These are phyloP conservation scores for Apostichopus parvimensis DNA, from an alignment of 35 echinoderm and acorn worm species.

Conservation along the genomic window DNA sequence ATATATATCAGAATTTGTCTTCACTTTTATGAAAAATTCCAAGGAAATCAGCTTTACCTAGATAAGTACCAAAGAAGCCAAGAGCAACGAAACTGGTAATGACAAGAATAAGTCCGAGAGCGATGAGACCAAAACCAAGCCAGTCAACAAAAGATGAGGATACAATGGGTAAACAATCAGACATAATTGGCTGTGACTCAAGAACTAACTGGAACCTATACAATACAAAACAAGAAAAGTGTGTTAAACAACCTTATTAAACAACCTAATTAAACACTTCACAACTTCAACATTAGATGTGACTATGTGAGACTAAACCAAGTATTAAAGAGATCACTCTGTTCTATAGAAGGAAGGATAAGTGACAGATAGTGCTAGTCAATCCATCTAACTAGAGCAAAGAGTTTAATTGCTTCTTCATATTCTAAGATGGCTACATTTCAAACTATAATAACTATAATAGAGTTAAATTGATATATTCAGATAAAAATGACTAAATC, in stretches of 20 bases:
- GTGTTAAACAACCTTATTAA: neutral
- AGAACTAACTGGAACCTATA: constrained; percentile 59
- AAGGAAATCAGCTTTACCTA: constrained; percentile 31
- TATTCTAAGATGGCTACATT: too few species aligned
- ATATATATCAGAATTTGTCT: too few species aligned
- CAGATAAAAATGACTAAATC: too few species aligned
- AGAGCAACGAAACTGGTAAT: constrained; percentile 53
- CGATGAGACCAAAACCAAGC: constrained; percentile 37
- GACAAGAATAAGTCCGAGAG: constrained; percentile 41
- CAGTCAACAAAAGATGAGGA: constrained; percentile 12
- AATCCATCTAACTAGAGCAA: too few species aligned
- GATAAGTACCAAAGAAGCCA: constrained; percentile 64
- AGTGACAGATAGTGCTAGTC: too few species aligned
- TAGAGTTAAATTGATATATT: too few species aligned
- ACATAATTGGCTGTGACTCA: constrained; percentile 32
- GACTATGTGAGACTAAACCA: too few species aligned
- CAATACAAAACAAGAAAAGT: neutral
- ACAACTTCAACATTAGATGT: too few species aligned
- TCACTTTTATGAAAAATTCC: neutral
- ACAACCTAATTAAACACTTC: neutral
- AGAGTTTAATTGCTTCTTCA: too few species aligned
- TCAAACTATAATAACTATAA: too few species aligned
- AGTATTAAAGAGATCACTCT: too few species aligned
- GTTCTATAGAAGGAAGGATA: too few species aligned
- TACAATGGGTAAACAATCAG: constrained; percentile 29